These are phyloP conservation scores for Pocillopora grandis DNA, from an alignment of 92 coral and sea anemone genomes.

Conservation along the genomic window DNA sequence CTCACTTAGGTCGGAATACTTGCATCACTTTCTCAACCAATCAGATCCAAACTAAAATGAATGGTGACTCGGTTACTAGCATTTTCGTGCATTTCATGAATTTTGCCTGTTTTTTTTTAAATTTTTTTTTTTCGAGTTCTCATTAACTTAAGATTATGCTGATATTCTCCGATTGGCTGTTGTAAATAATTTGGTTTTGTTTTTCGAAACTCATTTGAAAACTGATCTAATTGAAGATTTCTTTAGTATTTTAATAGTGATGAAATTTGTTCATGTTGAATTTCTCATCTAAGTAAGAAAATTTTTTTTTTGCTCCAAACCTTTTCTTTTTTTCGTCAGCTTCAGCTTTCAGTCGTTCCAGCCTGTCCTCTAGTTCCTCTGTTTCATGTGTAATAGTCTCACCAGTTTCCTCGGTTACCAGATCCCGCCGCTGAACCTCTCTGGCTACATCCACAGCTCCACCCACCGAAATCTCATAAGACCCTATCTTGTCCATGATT, in stretches of 20 bases:
- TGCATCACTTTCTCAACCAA: too few relatives aligned
- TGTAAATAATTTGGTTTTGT: too few relatives aligned
- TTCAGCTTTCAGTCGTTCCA: slow-evolving; percentile 27
- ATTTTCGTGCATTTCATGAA: too few relatives aligned
- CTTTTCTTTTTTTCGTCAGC: slow-evolving; percentile 37
- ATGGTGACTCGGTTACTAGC: too few relatives aligned
- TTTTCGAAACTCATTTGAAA: too few relatives aligned
- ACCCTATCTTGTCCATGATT: slow-evolving; percentile 28
- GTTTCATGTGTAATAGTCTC: slow-evolving; percentile 28
- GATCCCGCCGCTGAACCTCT: slow-evolving; percentile 44
- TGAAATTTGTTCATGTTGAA: not conserved
- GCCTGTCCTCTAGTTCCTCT: slow-evolving; percentile 34
- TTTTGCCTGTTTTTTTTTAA: too few relatives aligned
- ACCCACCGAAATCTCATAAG: slow-evolving; percentile 34
- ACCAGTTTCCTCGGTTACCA: slow-evolving; percentile 36
- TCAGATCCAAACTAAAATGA: too few relatives aligned
- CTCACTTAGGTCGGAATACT: too few relatives aligned
- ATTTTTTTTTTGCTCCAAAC: not conserved
- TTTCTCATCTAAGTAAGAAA: not conserved
- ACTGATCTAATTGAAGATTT: too few relatives aligned
- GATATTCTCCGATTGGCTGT: too few relatives aligned
- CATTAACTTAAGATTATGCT: too few relatives aligned
- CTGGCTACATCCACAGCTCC: slow-evolving; percentile 43
- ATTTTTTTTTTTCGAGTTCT: too few relatives aligned
- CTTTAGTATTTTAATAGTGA: not conserved